phyloP scores from a whole-genome alignment of 2,888 invertebrate species.

The Dryocosmus kuriphilus region DNA sequence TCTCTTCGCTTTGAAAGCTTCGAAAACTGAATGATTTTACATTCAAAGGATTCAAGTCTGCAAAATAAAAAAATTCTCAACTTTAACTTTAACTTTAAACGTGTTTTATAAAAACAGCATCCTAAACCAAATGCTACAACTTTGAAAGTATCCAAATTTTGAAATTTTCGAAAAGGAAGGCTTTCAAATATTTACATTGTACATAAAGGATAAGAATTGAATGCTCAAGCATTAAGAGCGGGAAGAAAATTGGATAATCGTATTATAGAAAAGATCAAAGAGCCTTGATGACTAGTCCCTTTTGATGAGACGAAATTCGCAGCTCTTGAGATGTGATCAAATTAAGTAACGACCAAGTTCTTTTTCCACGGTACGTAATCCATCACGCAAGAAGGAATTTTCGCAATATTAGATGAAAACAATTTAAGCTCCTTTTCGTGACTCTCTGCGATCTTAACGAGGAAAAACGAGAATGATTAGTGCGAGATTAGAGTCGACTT shows the following conservation, averaged over 20 bases:
- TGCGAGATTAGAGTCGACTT: background rate
- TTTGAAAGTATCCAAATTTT: too few species aligned
- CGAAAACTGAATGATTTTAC: too few species aligned
- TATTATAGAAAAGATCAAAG: slow-evolving; percentile 1
- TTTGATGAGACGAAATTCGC: background rate
- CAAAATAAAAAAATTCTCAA: too few species aligned
- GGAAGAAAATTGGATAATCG: background rate
- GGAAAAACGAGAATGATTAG: slow-evolving; percentile 29
- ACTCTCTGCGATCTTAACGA: slow-evolving; percentile 19
- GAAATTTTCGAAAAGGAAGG: too few species aligned
- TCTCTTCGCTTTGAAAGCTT: too few species aligned
- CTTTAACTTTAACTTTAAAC: too few species aligned
- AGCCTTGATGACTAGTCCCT: background rate
- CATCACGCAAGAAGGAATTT: slow-evolving; percentile 33
- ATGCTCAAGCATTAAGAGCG: background rate
- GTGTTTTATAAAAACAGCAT: too few species aligned
- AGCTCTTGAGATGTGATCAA: slow-evolving; percentile 17
- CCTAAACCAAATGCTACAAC: too few species aligned
- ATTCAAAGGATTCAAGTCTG: too few species aligned
- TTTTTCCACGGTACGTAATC: background rate
- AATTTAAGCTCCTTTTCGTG: slow-evolving; percentile 34
- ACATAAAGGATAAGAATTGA: background rate
- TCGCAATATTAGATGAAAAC: slow-evolving; percentile 30
- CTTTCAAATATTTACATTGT: too few species aligned
- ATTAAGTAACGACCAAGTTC: slow-evolving; percentile 1